phyloP scores from a whole-genome alignment of 2,797 vertebrate species.

The Rhinogobio ventralis region DNA sequence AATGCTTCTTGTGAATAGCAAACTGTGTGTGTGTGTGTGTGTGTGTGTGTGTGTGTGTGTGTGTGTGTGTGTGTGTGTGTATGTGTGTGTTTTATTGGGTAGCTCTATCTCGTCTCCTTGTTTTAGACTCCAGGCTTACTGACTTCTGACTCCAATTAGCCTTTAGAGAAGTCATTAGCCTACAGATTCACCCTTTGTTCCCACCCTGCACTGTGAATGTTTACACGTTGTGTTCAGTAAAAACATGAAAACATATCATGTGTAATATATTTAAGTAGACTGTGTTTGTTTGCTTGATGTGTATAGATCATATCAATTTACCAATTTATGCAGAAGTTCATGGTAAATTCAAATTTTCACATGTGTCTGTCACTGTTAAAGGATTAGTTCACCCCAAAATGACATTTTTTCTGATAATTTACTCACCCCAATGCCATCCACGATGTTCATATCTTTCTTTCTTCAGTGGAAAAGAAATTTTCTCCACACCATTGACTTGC shows the following conservation, averaged over 20 bases:
- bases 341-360: neutral
- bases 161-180: slow-evolving; percentile 29
- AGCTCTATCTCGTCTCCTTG: neutral
- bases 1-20: neutral
- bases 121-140: slow-evolving; percentile 12
- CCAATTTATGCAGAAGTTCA: neutral
- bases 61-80: no score
- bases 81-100: neutral
- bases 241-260: neutral
- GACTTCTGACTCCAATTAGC: slow-evolving; percentile 22
- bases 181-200: slow-evolving; percentile 1
- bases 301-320: neutral
- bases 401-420: no score
- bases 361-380: neutral
- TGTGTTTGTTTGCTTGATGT: neutral
- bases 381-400: no score
- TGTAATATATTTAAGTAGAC: slow-evolving; percentile 5
- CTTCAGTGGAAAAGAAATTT: no score
- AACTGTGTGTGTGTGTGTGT: neutral
- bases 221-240: slow-evolving; percentile 3
- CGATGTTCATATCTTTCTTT: no score
- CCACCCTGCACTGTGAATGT: slow-evolving; percentile 7
- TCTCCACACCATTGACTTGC: no score
- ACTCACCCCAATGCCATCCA: no score
- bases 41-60: no score